A percentile compares a stretch with the other conserved stretches of the same genome.
Conservation (phyloP, 2,888 invertebrate genomes). For the Clusia tigrina region DNA sequence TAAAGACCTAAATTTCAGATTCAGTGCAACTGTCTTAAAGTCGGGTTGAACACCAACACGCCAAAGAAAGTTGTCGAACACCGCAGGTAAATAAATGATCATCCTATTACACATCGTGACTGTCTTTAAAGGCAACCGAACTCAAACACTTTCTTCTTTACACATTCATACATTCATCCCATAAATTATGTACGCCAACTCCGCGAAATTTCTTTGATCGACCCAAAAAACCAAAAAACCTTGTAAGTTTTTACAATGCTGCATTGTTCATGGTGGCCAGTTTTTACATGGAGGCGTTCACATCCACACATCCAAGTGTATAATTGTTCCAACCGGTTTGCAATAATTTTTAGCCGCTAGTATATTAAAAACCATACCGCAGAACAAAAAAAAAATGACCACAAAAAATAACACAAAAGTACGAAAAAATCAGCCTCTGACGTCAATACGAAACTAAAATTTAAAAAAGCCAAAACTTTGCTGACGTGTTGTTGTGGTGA, state of each 20-base stretch:
- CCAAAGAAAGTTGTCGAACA: no score
- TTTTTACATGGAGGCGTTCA: background rate
- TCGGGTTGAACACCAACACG: no score
- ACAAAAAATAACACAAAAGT: slow-evolving; percentile 7
- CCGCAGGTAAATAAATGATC: no score
- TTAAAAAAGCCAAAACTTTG: slow-evolving; percentile 2
- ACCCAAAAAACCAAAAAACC: background rate
- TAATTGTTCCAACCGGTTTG: background rate
- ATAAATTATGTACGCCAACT: no score
- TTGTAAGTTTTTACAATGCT: background rate
- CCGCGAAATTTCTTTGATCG: no score
- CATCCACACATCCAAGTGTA: no score
- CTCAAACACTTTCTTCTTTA: no score
- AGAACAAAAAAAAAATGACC: slow-evolving; percentile 1
- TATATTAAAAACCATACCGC: background rate
- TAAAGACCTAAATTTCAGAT: no score
- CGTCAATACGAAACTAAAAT: slow-evolving; percentile 50
- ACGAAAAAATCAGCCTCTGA: slow-evolving; percentile 37
- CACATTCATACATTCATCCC: no score
- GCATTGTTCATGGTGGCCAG: background rate
- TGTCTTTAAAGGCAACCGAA: no score
- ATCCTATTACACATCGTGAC: no score
- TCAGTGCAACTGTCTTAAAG: no score
- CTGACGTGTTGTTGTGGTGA: background rate
- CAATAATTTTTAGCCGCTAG: background rate